Conservation (phyloP, 1,140 invertebrate species). For the Akabosia matsudoensis region DNA sequence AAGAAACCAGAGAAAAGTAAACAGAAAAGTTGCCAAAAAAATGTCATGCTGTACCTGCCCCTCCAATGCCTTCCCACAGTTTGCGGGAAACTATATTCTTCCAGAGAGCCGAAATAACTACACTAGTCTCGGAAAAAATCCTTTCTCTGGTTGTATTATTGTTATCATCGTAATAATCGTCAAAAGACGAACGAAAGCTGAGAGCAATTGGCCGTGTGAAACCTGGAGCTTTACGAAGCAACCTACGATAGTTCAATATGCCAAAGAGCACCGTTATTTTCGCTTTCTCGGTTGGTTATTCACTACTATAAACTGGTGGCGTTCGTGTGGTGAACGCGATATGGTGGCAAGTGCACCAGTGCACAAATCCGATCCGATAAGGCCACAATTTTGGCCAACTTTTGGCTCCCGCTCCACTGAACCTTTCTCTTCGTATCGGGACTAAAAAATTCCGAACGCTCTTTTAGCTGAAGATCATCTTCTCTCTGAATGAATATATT, state of each 20-base stretch:
- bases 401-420: not conserved
- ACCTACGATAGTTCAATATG: no score
- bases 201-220: conserved; percentile 6
- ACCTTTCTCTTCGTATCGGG: not conserved
- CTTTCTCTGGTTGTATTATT: not conserved
- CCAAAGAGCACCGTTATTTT: no score
- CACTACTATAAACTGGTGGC: no score
- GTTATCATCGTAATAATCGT: conserved; percentile 17
- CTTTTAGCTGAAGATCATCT: not conserved
- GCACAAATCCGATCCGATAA: conserved; percentile 21
- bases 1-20: conserved; percentile 5
- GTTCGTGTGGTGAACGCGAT: not conserved
- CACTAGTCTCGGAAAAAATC: not conserved
- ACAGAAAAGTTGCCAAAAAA: conserved; percentile 17
- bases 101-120: not conserved
- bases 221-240: not conserved
- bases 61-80: not conserved
- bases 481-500: not conserved
- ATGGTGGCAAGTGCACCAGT: conserved; percentile 10
- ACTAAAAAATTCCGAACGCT: not conserved
- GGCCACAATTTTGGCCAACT: conserved; percentile 24
- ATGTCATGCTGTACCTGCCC: not conserved
- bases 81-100: not conserved
- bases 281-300: no score
- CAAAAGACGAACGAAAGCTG: not conserved